Percentiles rank a stretch among this genome's conserved stretches.
phyloP scores from a whole-genome alignment of 2,888 invertebrate species.

The Leucozona laternaria region DNA sequence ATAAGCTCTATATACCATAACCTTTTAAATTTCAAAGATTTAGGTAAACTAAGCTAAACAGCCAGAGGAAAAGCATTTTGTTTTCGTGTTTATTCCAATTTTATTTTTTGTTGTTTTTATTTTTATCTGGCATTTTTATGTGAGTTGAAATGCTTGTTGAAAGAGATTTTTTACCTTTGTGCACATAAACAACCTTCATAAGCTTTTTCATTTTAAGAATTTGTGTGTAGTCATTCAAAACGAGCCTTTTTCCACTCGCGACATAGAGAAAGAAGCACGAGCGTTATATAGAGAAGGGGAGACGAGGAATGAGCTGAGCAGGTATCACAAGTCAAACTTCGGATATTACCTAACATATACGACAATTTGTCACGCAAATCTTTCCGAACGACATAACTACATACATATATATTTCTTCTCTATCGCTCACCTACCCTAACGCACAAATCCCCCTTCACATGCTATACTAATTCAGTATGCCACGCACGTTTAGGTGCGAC shows the following conservation, averaged over 20 bases:
- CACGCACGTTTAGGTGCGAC: conserved; percentile 73
- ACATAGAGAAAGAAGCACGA: too few relatives aligned
- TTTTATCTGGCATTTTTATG: conserved; percentile 66
- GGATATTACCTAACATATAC: conserved; percentile 56
- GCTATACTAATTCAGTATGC: conserved; percentile 43
- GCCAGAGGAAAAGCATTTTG: conserved; percentile 61
- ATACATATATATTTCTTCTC: not conserved
- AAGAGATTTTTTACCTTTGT: conserved; percentile 61
- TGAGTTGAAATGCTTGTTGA: conserved; percentile 68
- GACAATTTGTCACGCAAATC: conserved; percentile 73
- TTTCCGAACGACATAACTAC: conserved; percentile 14
- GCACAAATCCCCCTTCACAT: not conserved
- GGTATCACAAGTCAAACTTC: conserved; percentile 60
- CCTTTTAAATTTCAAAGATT: conserved; percentile 34
- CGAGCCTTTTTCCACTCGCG: conserved; percentile 41
- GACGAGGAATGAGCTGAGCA: too few relatives aligned
- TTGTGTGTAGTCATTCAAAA: conserved; percentile 46
- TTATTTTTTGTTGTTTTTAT: conserved; percentile 54
- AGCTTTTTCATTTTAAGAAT: conserved; percentile 23
- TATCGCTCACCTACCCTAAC: not conserved
- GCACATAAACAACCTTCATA: conserved; percentile 58
- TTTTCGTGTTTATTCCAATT: conserved; percentile 61
- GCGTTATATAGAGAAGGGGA: too few relatives aligned
- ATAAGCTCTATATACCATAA: conserved; percentile 21
- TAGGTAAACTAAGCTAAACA: conserved; percentile 45